phyloP scores from a whole-genome alignment of 2,797 vertebrate species.

The Caiman crocodilus region DNA sequence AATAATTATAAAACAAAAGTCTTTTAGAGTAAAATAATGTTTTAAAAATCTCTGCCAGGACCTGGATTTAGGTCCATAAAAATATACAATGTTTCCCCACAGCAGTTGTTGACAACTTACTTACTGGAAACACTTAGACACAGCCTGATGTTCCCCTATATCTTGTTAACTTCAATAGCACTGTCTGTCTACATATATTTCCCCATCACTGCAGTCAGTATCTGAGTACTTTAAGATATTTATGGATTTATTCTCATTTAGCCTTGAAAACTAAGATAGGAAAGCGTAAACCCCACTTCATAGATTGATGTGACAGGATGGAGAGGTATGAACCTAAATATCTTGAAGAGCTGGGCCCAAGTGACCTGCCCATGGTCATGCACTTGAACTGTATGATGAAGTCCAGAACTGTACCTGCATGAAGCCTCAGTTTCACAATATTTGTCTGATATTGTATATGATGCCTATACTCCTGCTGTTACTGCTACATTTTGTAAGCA shows the following conservation, averaged over 20 bases:
- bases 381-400: not conserved
- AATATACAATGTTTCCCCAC: not conserved
- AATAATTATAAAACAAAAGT: not conserved
- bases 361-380: not conserved
- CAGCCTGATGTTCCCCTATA: not conserved
- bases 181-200: not conserved
- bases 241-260: not conserved
- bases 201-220: not conserved
- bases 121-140: not conserved
- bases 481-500: not conserved
- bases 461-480: rapidly evolving
- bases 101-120: not conserved
- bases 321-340: rapidly evolving
- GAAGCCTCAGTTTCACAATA: not conserved
- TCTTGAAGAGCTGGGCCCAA: not conserved
- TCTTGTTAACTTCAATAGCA: not conserved
- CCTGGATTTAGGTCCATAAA: not conserved
- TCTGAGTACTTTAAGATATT: not conserved
- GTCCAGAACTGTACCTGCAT: rapidly evolving
- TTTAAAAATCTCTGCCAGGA: not conserved
- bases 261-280: no score
- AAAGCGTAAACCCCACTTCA: no score
- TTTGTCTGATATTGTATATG: not conserved
- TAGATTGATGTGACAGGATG: no score
- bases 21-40: not conserved